A percentile compares a stretch with the other conserved stretches of the same genome.
Evolutionary conservation across 2,888 invertebrate species (phyloP).

Genomic region (Monochamus alternatus): DNA sequence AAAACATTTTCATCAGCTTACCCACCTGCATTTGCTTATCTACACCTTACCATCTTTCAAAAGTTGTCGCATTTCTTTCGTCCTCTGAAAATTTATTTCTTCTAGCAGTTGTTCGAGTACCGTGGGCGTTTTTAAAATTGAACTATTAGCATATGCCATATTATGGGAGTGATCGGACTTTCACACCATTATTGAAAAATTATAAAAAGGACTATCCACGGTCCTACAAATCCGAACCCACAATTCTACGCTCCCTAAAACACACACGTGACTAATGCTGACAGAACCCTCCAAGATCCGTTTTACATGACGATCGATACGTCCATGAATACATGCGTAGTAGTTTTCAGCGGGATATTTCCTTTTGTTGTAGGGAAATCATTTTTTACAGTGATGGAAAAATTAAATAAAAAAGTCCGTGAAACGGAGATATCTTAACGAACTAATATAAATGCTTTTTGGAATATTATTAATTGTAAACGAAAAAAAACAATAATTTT

Average conservation of each 20-base stretch:
- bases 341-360: neutral
- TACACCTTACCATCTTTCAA: slow-evolving; percentile 84
- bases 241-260: slow-evolving; percentile 18
- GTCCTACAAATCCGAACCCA: neutral
- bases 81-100: slow-evolving; percentile 93
- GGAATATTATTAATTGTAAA: no score
- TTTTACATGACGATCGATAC: slow-evolving; percentile 26
- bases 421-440: no score
- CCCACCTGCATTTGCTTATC: slow-evolving; percentile 22
- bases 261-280: slow-evolving; percentile 33
- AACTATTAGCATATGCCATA: slow-evolving; percentile 69
- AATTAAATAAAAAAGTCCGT: no score
- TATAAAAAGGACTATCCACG: neutral
- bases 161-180: neutral
- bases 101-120: slow-evolving; percentile 90
- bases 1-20: slow-evolving; percentile 54
- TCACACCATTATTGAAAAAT: slow-evolving; percentile 28
- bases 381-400: no score
- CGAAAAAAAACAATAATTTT: no score
- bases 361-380: no score
- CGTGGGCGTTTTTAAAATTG: slow-evolving; percentile 74
- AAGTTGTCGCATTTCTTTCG: slow-evolving; percentile 91
- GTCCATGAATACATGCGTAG: slow-evolving; percentile 17
- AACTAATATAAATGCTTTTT: no score
- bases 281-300: neutral